phyloP scores from a whole-genome alignment of 2,797 vertebrate species.

The Psittacula derbiana region DNA sequence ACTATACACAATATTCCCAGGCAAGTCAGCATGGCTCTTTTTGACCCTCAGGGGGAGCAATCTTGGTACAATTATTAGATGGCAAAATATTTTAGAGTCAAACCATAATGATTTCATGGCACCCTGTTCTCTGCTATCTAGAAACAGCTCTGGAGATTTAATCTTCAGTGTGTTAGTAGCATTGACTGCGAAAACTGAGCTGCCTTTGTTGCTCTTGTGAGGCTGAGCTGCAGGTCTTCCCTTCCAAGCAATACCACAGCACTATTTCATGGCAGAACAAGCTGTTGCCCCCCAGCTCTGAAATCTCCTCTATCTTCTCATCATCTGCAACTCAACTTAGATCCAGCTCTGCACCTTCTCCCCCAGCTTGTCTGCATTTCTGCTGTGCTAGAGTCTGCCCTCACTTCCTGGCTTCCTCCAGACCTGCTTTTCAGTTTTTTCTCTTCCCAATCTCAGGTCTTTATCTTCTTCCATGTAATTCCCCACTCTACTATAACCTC shows the following conservation, averaged over 20 bases:
- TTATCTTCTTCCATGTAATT: background rate
- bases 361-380: background rate
- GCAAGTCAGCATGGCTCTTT: background rate
- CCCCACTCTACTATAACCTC: background rate
- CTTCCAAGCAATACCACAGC: background rate
- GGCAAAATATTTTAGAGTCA: background rate
- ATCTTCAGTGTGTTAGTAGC: background rate
- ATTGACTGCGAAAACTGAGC: background rate
- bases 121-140: conserved; percentile 5
- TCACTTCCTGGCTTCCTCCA: background rate
- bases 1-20: background rate
- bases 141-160: conserved; percentile 9
- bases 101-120: background rate
- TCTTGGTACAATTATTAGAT: background rate
- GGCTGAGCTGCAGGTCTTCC: background rate
- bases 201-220: background rate
- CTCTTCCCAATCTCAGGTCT: background rate
- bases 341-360: background rate
- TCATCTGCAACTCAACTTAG: background rate
- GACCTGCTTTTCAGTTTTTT: background rate
- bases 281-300: background rate
- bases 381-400: background rate
- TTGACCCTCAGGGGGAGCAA: background rate
- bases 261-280: background rate
- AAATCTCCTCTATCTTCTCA: background rate